Evolutionary conservation across 2,888 invertebrate genomes (phyloP).

Genomic region (Eulithis prunata): DNA sequence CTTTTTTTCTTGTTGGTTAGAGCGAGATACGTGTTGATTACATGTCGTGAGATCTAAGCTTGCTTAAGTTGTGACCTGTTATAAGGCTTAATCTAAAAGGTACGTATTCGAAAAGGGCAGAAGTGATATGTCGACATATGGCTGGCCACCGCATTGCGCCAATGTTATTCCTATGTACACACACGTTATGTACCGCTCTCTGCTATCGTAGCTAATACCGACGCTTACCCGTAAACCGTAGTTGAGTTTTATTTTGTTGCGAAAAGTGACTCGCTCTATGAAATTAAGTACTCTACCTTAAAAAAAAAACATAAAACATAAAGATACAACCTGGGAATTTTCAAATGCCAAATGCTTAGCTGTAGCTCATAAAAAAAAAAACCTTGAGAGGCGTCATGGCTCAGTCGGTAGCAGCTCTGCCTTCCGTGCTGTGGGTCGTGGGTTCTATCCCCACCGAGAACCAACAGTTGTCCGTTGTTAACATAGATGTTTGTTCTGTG

Average conservation of each 20-base stretch:
- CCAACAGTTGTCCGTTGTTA: too few relatives aligned
- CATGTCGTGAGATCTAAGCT: constrained; percentile 11
- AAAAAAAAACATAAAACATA: too few relatives aligned
- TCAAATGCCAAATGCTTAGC: too few relatives aligned
- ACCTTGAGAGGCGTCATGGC: too few relatives aligned
- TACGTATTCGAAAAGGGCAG: constrained; percentile 71
- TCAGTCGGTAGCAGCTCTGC: too few relatives aligned
- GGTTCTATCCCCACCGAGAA: too few relatives aligned
- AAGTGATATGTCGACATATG: constrained; percentile 79
- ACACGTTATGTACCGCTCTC: constrained; percentile 67
- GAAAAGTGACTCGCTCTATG: too few relatives aligned
- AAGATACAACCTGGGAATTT: too few relatives aligned
- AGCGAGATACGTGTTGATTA: neutral
- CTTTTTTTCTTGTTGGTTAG: neutral
- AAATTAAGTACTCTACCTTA: too few relatives aligned
- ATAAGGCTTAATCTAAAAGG: constrained; percentile 49
- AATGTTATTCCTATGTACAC: constrained; percentile 76
- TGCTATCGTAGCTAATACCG: constrained; percentile 61
- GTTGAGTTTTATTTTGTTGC: constrained; percentile 27
- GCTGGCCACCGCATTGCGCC: constrained; percentile 80
- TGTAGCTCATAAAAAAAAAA: too few relatives aligned
- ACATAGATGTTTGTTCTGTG: too few relatives aligned
- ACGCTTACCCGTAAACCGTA: constrained; percentile 59
- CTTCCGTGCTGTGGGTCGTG: too few relatives aligned
- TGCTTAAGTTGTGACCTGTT: constrained; percentile 20